Conservation (phyloP, 1,140 invertebrate species). For the Conopomorpha cramerella region DNA sequence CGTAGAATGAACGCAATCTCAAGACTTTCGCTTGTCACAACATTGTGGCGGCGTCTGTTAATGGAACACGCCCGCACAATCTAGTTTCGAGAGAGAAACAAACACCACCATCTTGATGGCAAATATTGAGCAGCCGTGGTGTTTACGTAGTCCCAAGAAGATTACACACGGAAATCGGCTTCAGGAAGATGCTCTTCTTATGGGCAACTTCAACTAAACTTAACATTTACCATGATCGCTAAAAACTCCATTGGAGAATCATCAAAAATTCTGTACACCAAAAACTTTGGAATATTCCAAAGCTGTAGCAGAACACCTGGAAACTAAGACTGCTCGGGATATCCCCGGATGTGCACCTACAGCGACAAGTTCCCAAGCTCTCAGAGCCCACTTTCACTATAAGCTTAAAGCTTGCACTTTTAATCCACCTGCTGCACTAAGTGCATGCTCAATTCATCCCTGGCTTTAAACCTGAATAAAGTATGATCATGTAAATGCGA, state of each 20-base stretch:
- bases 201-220: neutral
- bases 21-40: neutral
- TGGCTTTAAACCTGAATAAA: slow-evolving; percentile 11
- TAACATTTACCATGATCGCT: neutral
- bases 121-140: neutral
- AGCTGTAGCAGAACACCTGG: neutral
- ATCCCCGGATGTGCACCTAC: too few relatives aligned
- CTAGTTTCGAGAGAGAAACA: neutral
- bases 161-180: too few relatives aligned
- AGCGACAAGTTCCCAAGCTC: too few relatives aligned
- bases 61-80: neutral
- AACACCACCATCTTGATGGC: too few relatives aligned
- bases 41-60: neutral
- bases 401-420: slow-evolving; percentile 14
- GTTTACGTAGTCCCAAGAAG: too few relatives aligned
- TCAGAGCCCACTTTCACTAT: neutral
- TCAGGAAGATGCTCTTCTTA: neutral
- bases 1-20: neutral
- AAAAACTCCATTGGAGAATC: too few relatives aligned
- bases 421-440: slow-evolving; percentile 23
- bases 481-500: slow-evolving; percentile 21
- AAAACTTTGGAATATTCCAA: neutral
- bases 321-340: neutral
- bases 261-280: too few relatives aligned
- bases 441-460: slow-evolving; percentile 12